Evolutionary conservation across 2,113 vertebrate genomes (phyloP).

Genomic region (Castor canadensis): DNA sequence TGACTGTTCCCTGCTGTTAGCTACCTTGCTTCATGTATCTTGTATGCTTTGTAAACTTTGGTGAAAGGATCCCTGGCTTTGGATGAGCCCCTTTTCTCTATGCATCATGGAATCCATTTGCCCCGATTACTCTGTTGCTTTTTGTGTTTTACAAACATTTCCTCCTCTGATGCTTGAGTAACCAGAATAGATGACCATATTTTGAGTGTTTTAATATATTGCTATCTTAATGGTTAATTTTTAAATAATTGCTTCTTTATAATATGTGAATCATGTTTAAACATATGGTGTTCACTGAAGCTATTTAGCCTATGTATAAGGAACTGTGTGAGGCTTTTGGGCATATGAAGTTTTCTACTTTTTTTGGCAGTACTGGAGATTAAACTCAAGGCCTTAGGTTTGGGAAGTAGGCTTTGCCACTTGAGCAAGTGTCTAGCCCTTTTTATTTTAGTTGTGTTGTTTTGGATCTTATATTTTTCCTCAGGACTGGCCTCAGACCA

Average conservation of each 20-base stretch:
- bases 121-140: neutral
- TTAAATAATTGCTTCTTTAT: conserved; percentile 11
- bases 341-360: neutral
- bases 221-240: neutral
- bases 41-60: neutral
- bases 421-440: too few relatives aligned
- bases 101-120: neutral
- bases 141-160: conserved; percentile 34
- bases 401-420: too few relatives aligned
- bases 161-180: neutral
- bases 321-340: neutral
- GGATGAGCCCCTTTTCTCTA: neutral
- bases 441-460: too few relatives aligned
- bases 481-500: too few relatives aligned
- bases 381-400: too few relatives aligned
- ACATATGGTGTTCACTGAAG: neutral
- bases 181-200: neutral
- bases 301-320: neutral
- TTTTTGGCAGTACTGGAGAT: too few relatives aligned
- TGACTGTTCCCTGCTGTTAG: neutral
- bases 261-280: conserved; percentile 12
- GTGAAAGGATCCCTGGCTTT: neutral
- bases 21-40: neutral
- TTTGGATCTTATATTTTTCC: too few relatives aligned
- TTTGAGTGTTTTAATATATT: conserved; percentile 15